phyloP scores from a whole-genome alignment of 2,888 invertebrate genomes.

The Chloroclysta siterata region DNA sequence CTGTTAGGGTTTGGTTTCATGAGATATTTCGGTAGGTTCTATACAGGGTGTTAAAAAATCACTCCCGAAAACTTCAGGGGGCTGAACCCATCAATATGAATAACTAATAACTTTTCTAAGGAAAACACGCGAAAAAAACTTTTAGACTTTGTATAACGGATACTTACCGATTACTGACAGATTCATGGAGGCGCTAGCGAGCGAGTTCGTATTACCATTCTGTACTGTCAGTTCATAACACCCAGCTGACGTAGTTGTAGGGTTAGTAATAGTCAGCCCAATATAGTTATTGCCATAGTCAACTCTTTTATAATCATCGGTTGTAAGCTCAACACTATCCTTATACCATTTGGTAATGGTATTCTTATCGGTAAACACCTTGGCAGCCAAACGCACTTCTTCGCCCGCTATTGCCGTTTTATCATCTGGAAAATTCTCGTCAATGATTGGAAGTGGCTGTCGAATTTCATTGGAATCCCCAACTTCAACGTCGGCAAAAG shows the following conservation, averaged over 20 bases:
- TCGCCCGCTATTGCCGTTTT: slow-evolving; percentile 44
- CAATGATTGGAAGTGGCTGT: slow-evolving; percentile 36
- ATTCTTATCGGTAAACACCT: slow-evolving; percentile 39
- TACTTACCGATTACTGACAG: slow-evolving; percentile 47
- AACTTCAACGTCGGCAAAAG: slow-evolving; percentile 47
- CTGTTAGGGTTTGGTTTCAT: not conserved
- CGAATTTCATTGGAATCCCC: slow-evolving; percentile 19
- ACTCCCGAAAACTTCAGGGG: no score
- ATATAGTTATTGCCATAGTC: slow-evolving; percentile 46
- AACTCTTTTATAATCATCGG: slow-evolving; percentile 27
- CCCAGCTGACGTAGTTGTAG: slow-evolving; percentile 35
- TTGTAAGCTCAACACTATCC: slow-evolving; percentile 33
- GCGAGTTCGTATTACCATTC: slow-evolving; percentile 33
- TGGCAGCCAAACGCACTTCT: slow-evolving; percentile 45
- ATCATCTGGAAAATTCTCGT: slow-evolving; percentile 45
- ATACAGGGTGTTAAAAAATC: no score
- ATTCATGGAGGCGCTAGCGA: slow-evolving; percentile 32
- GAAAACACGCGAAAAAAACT: no score
- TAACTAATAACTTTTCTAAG: no score
- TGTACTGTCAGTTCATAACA: slow-evolving; percentile 42
- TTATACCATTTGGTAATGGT: slow-evolving; percentile 44
- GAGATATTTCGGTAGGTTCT: no score
- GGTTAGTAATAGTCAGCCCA: slow-evolving; percentile 41
- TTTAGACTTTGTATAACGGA: no score
- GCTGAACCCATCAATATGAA: no score